Evolutionary conservation across 1,140 invertebrate genomes (phyloP).

Genomic region (Trichoplusia ni): DNA sequence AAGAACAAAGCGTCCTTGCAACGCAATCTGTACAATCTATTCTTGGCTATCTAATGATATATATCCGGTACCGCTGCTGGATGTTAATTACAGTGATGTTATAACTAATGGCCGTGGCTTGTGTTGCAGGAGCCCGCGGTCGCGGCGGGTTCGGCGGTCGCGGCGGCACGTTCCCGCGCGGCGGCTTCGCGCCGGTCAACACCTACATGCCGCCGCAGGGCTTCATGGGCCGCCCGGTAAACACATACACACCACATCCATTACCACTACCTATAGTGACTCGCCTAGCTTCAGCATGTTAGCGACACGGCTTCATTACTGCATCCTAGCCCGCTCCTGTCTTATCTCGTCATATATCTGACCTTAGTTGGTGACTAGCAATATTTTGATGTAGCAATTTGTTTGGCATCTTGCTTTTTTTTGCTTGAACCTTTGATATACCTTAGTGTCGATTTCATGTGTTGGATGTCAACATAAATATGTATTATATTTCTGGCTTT

Average conservation of each 20-base stretch:
- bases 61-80: no score
- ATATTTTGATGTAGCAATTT: neutral
- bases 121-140: slow-evolving; percentile 59
- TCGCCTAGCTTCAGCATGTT: neutral
- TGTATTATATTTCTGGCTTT: neutral
- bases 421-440: neutral
- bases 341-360: neutral
- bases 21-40: no score
- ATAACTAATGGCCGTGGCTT: no score
- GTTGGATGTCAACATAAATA: neutral
- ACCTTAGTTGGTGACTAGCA: neutral
- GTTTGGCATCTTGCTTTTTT: neutral
- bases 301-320: neutral
- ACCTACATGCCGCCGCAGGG: slow-evolving; percentile 67
- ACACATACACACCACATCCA: neutral
- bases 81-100: neutral
- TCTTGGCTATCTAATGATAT: no score
- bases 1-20: no score
- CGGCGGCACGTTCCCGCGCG: slow-evolving; percentile 67
- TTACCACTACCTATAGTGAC: neutral
- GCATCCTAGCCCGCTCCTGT: no score
- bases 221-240: slow-evolving; percentile 72
- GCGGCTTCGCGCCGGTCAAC: slow-evolving; percentile 68
- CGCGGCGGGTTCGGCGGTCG: slow-evolving; percentile 58
- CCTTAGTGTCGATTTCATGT: slow-evolving; percentile 18